Conservation (phyloP, 2,113 vertebrate species). For the Callipepla squamata region DNA sequence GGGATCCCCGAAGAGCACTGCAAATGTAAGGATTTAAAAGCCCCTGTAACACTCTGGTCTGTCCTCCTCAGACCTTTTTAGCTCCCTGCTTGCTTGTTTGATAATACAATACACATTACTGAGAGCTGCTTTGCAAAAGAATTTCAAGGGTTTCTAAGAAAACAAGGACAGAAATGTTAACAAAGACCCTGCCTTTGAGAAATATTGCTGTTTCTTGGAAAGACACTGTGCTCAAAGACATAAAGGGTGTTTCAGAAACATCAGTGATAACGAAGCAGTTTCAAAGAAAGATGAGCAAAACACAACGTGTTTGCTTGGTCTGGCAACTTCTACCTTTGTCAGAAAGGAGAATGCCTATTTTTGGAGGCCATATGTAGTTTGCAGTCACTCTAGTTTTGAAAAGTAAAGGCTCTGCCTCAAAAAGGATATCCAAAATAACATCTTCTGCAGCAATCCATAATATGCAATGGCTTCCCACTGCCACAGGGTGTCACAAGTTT, state of each 20-base stretch:
- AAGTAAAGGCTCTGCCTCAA: background rate
- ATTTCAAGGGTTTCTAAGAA: background rate
- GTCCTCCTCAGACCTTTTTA: background rate
- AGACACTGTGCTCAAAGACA: background rate
- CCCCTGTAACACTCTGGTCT: background rate
- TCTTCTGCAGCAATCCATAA: background rate
- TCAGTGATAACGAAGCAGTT: background rate
- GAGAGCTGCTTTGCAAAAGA: background rate
- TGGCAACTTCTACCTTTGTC: background rate
- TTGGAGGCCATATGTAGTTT: background rate
- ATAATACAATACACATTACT: background rate
- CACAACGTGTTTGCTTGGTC: background rate
- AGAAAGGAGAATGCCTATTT: background rate
- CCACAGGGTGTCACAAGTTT: conserved; percentile 76
- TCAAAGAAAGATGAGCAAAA: background rate
- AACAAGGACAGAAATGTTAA: background rate
- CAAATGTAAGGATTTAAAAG: background rate
- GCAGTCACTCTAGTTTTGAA: background rate
- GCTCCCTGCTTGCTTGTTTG: background rate
- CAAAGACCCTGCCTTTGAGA: background rate
- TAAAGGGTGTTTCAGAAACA: background rate
- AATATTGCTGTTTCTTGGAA: background rate
- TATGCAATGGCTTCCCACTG: conserved; percentile 46
- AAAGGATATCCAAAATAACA: background rate
- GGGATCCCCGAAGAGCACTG: background rate